A percentile compares a stretch with the other conserved stretches of the same genome.
These are phyloP conservation scores for Discoglossus pictus DNA, from an alignment of 2,797 vertebrate genomes.

Conservation along the genomic window DNA sequence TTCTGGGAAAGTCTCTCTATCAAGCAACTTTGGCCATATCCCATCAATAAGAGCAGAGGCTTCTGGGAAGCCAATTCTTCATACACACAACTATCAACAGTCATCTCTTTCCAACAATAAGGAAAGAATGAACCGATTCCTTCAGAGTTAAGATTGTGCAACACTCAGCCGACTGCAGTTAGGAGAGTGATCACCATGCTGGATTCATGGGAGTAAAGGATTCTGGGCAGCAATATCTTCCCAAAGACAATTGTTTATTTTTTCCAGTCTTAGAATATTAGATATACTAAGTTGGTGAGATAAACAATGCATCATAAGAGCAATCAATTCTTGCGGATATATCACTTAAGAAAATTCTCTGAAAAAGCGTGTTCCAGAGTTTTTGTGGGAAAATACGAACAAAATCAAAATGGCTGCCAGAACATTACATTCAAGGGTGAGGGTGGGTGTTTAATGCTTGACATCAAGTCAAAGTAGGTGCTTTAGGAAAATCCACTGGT, in stretches of 20 bases:
- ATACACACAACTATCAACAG: slow-evolving; percentile 2
- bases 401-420: no score
- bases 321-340: no score
- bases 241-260: not conserved
- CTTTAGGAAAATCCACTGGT: not conserved
- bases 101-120: not conserved
- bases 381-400: no score
- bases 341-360: no score
- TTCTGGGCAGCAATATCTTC: slow-evolving; percentile 11
- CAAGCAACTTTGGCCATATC: slow-evolving; percentile 23
- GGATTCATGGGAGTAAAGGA: slow-evolving; percentile 39
- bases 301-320: no score
- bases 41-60: slow-evolving; percentile 40
- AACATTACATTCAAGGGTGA: no score
- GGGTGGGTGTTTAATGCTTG: slow-evolving; percentile 10
- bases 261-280: not conserved
- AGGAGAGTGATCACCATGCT: slow-evolving; percentile 38
- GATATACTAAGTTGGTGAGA: not conserved
- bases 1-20: slow-evolving; percentile 49
- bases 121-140: slow-evolving; percentile 4
- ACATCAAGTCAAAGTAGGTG: not conserved
- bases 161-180: slow-evolving; percentile 13
- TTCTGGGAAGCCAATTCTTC: slow-evolving; percentile 44
- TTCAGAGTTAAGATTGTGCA: not conserved
- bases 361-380: no score